Evolutionary conservation across 2,888 invertebrate genomes (phyloP).

Genomic region (Scotopteryx bipunctaria): DNA sequence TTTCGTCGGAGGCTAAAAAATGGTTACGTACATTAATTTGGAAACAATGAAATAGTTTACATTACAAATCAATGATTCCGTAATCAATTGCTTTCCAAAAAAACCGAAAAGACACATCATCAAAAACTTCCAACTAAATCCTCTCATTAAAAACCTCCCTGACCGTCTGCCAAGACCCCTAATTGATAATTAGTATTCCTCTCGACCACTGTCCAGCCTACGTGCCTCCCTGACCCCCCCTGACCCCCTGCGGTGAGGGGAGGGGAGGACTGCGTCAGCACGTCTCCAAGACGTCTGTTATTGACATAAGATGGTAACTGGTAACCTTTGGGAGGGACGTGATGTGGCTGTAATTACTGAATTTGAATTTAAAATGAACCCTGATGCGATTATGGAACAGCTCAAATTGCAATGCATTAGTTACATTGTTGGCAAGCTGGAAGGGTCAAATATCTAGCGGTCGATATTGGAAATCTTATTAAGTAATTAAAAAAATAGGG

Average conservation of each 20-base stretch:
- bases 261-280: slow-evolving; percentile 48
- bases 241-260: slow-evolving; percentile 37
- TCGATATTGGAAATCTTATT: too few species aligned
- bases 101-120: slow-evolving; percentile 17
- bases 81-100: slow-evolving; percentile 18
- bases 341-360: slow-evolving; percentile 44
- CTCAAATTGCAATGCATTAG: slow-evolving; percentile 3
- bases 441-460: not conserved
- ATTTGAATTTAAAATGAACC: slow-evolving; percentile 27
- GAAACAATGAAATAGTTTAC: too few species aligned
- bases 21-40: too few species aligned
- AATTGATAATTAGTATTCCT: slow-evolving; percentile 79
- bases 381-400: slow-evolving; percentile 8
- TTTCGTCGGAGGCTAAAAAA: too few species aligned
- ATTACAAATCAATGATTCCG: too few species aligned
- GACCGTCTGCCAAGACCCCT: slow-evolving; percentile 49
- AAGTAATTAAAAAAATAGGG: too few species aligned
- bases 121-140: slow-evolving; percentile 32
- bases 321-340: slow-evolving; percentile 58
- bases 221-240: slow-evolving; percentile 51
- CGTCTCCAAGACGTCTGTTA: slow-evolving; percentile 64
- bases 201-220: slow-evolving; percentile 65
- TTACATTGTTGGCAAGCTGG: not conserved
- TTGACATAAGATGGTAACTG: slow-evolving; percentile 61
- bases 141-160: slow-evolving; percentile 33